These are phyloP conservation scores for Ommatoiulus sabulosus DNA, from an alignment of 2,888 invertebrate species.

Conservation along the genomic window DNA sequence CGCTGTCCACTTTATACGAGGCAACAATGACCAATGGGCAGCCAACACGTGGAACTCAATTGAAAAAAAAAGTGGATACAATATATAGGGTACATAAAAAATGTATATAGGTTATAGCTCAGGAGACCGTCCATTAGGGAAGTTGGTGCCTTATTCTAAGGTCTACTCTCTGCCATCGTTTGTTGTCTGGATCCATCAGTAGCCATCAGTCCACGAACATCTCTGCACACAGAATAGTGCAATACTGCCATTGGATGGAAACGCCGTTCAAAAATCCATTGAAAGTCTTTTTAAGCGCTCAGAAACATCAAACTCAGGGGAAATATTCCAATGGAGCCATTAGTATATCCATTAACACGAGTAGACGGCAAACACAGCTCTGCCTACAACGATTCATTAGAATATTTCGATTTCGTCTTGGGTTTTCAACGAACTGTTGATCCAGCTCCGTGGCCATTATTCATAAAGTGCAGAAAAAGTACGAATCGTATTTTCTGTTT, in stretches of 20 bases:
- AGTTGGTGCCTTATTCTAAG: neutral
- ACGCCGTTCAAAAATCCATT: neutral
- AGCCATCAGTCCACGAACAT: neutral
- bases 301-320: neutral
- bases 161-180: neutral
- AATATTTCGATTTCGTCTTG: neutral
- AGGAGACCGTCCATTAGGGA: neutral
- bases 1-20: neutral
- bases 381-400: neutral
- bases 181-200: neutral
- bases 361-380: neutral
- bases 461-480: conserved; percentile 10
- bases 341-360: conserved; percentile 35
- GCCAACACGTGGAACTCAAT: neutral
- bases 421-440: neutral
- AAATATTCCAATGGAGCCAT: conserved; percentile 31
- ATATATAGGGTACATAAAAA: neutral
- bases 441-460: neutral
- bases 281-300: neutral
- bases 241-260: neutral
- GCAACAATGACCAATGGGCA: neutral
- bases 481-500: neutral
- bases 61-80: neutral
- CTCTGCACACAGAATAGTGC: neutral
- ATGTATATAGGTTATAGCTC: neutral